Evolutionary conservation across 2,888 invertebrate genomes (phyloP), one percentile per base, ranked within the genome.

Genomic region (Noctuana brunneofusca): DNA sequence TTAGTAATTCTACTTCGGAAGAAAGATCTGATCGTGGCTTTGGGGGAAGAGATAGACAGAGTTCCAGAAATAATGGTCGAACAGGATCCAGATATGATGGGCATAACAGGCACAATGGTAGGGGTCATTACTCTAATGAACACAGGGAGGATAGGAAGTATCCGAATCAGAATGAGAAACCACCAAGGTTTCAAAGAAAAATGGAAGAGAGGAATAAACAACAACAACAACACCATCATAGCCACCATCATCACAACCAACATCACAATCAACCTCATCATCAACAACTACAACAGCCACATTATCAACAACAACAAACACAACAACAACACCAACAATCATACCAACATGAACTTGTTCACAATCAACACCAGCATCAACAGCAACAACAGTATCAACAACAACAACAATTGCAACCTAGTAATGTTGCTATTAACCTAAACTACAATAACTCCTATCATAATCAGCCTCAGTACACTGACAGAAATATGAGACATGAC

Each of bases 161-260:
- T 66, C 89, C 87, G 68, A 71, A 80, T 1, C 88, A 89, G 65
- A 87, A 82, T 65, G 93, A 93, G 71, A 94, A 93, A 72, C 93
- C 94, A 20, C 94, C 94, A 3, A 82, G 94, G 64, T 94, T 94
- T 75, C 94, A 94, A 73, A 92, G 87, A 69, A 93, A 93, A 68
- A 71, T 88, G 32, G 92, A 92, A 52, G 92, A 90, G 66, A 87
- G 87, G 68, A 86, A 87, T 65, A 92, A 89, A 69, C 89, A 87
- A 53, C 84, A 86, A n/a, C 81, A 80, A 27, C 80, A 79, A 60
- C 41, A 41, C 8, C 81, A 80, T 1, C 80, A 80, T 16, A 74
- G 77, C 9, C 83, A 80, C 4, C 78, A 79, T 30, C 74, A 76
- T 5, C 75, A 74, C 14, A 18, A 43, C 30, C 80, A 79, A 62